phyloP scores from a whole-genome alignment of 2,113 vertebrate genomes.

The Indicator maculatus region DNA sequence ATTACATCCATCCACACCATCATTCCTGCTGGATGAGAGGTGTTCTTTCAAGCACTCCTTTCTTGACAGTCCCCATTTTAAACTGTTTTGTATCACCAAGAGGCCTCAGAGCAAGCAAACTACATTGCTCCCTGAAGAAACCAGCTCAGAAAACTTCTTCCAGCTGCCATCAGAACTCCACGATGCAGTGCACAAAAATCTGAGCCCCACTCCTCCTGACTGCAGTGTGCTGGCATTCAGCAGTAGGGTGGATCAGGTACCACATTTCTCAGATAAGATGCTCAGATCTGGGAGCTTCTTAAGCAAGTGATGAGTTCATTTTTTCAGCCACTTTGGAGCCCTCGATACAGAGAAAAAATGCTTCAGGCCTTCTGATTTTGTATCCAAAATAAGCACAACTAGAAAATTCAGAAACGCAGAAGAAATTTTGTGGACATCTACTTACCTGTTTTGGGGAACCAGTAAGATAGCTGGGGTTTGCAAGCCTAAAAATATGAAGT shows the following conservation, averaged over 20 bases:
- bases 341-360: not conserved
- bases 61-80: not conserved
- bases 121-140: not conserved
- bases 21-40: not conserved
- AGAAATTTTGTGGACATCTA: not conserved
- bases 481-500: not conserved
- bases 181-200: not conserved
- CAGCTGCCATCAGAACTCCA: not conserved
- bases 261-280: not conserved
- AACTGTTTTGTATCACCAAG: not conserved
- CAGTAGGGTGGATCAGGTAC: not conserved
- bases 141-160: not conserved
- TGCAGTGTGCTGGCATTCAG: not conserved
- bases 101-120: not conserved
- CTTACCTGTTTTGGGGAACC: not conserved
- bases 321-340: not conserved
- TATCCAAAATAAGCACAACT: not conserved
- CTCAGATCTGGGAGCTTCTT: not conserved
- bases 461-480: not conserved
- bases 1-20: accelerated
- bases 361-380: not conserved
- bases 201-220: not conserved
- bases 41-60: not conserved
- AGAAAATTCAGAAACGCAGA: not conserved
- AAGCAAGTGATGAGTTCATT: not conserved